Percentiles rank a stretch among this genome's conserved stretches.
These are phyloP conservation scores for Drosophila ohnishii DNA, from an alignment of 1,140 invertebrate species.

Conservation along the genomic window DNA sequence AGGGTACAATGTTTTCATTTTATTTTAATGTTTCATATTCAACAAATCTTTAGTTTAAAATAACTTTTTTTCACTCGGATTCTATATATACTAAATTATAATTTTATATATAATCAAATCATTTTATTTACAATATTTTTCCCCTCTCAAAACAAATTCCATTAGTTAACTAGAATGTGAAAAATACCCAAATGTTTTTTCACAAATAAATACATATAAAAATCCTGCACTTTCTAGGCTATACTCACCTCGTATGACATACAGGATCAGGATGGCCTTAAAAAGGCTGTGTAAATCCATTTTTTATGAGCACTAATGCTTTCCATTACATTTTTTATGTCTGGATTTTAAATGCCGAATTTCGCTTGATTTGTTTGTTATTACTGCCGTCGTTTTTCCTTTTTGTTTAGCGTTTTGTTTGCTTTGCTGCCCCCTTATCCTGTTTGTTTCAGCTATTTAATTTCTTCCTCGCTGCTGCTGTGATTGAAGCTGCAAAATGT, in stretches of 20 bases:
- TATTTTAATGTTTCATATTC: too few species aligned
- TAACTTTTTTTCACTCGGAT: too few species aligned
- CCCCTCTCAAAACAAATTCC: background rate
- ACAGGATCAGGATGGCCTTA: conserved; percentile 83
- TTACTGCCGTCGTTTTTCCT: conserved; percentile 20
- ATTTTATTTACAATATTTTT: background rate
- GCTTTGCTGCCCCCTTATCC: conserved; percentile 3
- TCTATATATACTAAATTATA: too few species aligned
- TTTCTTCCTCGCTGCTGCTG: conserved; percentile 40
- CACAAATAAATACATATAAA: background rate
- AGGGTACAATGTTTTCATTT: too few species aligned
- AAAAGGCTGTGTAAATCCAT: conserved; percentile 83
- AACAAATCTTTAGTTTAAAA: too few species aligned
- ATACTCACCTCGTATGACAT: conserved; percentile 80
- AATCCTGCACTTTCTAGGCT: background rate
- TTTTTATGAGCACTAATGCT: conserved; percentile 82
- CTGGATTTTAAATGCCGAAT: conserved; percentile 72
- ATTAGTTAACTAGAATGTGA: background rate
- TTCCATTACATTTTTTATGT: conserved; percentile 83
- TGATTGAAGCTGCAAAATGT: conserved; percentile 66
- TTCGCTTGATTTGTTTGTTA: conserved; percentile 62
- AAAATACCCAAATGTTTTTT: background rate
- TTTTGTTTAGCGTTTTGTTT: conserved; percentile 21
- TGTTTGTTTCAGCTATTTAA: conserved; percentile 54
- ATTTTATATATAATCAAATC: background rate